Base-by-base conservation (phyloP, 2,113 vertebrate genomes). In the Andinoacara biseriatus region DNA sequence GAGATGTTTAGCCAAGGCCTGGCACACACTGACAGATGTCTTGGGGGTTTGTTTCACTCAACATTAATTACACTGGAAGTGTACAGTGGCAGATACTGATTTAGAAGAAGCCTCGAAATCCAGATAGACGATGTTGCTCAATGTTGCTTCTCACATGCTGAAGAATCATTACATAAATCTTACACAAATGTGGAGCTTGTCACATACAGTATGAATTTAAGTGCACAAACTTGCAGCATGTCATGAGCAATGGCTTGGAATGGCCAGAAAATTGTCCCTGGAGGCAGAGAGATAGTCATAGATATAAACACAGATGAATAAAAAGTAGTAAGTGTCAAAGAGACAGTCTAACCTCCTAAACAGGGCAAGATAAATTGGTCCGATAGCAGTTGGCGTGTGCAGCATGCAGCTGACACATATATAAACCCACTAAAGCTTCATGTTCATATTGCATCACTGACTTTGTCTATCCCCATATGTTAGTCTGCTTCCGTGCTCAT, bases 321-420 rank as follows among this genome's bases (percentile, higher is more conserved):
- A 24, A 57, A 78, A 58, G 58, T 49, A 78, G 38, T 62, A 49
- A 9, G 38, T 84, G 74, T 63, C 82, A 57, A 24, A 78, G 38
- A 69, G 58, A 81, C 78, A 62, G 58, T 63, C 77, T 87, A 59
- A 78, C 63, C 79, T 79, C 78, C 56, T 75, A 72, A 85, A 82
- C 62, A 38, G 82, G 74, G 49, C 5, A 15, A 83, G 75, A 79
- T 74, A 81, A 90, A 90, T 74, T 77, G 75, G 78, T 65, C 79
- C 61, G 74, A 60, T 20, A 80, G 81, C 78, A 78, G 38, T 75
- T 58, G 63, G 82, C 11, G 11, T 77, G 54, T 24, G 58, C 33
- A 72, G 69, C 76, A 83, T 78, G 58, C 43, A 74, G 76, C 58
- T 24, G 31, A 81, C 78, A 79, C 58, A 22, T 17, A 58, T 22